Conservation (phyloP, 2,113 vertebrate species). For the Gymnobelideus leadbeateri region DNA sequence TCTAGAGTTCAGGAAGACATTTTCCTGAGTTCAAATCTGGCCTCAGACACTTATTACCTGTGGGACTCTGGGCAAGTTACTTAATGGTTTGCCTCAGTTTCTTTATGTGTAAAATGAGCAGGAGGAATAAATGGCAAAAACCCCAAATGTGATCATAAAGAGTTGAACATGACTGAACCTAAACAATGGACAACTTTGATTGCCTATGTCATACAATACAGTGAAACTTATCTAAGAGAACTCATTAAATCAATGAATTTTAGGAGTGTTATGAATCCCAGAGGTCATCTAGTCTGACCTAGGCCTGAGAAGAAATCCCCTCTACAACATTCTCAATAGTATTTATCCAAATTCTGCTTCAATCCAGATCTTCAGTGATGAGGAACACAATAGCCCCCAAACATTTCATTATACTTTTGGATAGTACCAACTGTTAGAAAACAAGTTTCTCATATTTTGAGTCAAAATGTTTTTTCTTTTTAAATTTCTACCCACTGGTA, state of each 20-base stretch:
- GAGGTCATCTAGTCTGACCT: background rate
- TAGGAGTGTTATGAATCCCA: background rate
- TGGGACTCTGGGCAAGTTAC: background rate
- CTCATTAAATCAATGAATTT: conserved; percentile 9
- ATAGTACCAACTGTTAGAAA: background rate
- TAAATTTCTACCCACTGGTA: background rate
- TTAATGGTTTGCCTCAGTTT: conserved; percentile 32
- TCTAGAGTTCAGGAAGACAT: background rate
- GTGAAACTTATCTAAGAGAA: conserved; percentile 70
- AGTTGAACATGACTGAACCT: background rate
- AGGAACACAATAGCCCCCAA: background rate
- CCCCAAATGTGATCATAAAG: background rate
- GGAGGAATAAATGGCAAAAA: background rate
- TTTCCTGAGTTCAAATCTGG: background rate
- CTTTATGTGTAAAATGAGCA: conserved; percentile 30
- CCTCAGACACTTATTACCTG: background rate
- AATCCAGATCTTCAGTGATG: background rate
- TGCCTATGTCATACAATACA: conserved; percentile 64
- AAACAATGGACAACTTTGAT: conserved; percentile 40
- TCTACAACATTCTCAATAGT: background rate
- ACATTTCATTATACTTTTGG: background rate
- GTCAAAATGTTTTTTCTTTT: background rate
- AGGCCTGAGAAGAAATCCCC: background rate
- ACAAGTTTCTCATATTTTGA: background rate
- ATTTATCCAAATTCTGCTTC: background rate